Conservation (phyloP, 2,888 invertebrate genomes). For the Sphaerolaimus hirsutus region DNA sequence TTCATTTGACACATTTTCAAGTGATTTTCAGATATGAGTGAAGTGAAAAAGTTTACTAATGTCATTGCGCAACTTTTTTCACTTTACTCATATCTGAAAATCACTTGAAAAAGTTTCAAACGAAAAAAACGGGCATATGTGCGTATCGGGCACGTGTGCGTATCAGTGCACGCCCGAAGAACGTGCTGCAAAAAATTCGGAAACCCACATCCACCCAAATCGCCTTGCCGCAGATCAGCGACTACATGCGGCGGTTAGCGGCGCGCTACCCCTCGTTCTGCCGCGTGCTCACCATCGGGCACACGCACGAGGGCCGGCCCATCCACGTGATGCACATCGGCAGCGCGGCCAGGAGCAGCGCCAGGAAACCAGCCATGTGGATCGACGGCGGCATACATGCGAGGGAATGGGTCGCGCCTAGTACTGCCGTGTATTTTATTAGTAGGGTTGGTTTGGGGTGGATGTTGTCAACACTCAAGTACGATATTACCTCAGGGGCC, state of each 20-base stretch:
- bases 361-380: slow-evolving; percentile 10
- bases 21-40: no score
- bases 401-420: slow-evolving; percentile 18
- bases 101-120: no score
- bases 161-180: no score
- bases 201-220: no score
- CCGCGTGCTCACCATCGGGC: slow-evolving; percentile 2
- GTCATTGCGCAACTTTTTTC: no score
- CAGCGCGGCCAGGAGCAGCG: not conserved
- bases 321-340: slow-evolving; percentile 3
- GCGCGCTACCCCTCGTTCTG: slow-evolving; percentile 1
- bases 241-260: not conserved
- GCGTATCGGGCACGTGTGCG: no score
- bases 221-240: not conserved
- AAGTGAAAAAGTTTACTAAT: no score
- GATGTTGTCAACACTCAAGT: not conserved
- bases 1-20: no score
- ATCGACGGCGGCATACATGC: slow-evolving; percentile 17
- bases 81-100: no score
- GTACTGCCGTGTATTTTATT: slow-evolving; percentile 20
- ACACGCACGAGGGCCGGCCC: slow-evolving; percentile 4
- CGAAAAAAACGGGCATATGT: no score
- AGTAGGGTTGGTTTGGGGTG: slow-evolving; percentile 10
- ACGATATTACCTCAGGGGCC: no score
- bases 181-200: no score